These are phyloP conservation scores for Cyaniris semiargus DNA, from an alignment of 2,888 invertebrate genomes.

Conservation along the genomic window DNA sequence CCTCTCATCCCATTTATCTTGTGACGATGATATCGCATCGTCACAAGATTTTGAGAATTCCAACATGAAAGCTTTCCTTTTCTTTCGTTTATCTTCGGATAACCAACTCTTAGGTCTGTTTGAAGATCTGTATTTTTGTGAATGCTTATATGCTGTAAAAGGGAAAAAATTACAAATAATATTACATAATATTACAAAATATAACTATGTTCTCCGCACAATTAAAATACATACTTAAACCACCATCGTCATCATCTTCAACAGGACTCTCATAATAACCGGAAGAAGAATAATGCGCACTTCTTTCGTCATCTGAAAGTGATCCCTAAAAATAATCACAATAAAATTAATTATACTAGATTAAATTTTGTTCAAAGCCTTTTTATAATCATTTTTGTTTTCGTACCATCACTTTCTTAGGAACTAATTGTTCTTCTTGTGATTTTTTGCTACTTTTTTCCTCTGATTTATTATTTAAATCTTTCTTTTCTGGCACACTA, in stretches of 20 bases:
- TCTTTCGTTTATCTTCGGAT: constrained; percentile 85
- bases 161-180: constrained; percentile 19
- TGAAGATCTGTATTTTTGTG: constrained; percentile 71
- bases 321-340: constrained; percentile 68
- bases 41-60: constrained; percentile 84
- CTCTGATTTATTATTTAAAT: constrained; percentile 50
- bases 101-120: constrained; percentile 79
- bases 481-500: constrained; percentile 47
- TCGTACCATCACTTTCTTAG: constrained; percentile 65
- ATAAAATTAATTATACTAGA: constrained; percentile 1
- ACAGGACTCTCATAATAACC: constrained; percentile 88
- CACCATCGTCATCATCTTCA: constrained; percentile 83
- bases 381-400: constrained; percentile 5
- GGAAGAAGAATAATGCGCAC: constrained; percentile 86
- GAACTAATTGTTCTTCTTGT: constrained; percentile 63
- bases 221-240: constrained; percentile 63
- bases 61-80: constrained; percentile 87
- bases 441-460: constrained; percentile 47
- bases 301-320: constrained; percentile 84
- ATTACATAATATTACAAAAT: constrained; percentile 23
- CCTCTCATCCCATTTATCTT: constrained; percentile 72
- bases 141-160: constrained; percentile 72
- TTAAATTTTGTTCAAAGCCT: constrained; percentile 11
- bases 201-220: constrained; percentile 31
- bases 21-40: constrained; percentile 76